phyloP scores from a whole-genome alignment of 2,888 invertebrate species.

The Chrysotoxum bicinctum region DNA sequence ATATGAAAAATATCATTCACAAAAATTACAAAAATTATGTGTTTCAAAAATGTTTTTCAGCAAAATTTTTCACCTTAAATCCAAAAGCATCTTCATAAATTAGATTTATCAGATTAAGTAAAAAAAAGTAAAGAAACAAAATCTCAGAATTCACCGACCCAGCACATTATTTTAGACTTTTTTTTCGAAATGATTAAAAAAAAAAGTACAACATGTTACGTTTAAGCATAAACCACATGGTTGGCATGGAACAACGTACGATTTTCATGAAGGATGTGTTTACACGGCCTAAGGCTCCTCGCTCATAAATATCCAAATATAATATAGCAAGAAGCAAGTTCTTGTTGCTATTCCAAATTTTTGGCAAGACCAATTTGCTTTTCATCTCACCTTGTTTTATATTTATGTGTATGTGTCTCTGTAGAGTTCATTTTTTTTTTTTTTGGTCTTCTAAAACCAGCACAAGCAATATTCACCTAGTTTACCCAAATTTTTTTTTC shows the following conservation, averaged over 20 bases:
- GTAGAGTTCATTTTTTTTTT: neutral
- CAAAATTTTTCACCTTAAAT: too few species aligned
- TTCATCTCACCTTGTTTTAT: constrained; percentile 5
- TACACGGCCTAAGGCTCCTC: neutral
- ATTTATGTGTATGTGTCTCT: neutral
- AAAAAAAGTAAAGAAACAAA: too few species aligned
- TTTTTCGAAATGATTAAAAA: too few species aligned
- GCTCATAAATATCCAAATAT: neutral
- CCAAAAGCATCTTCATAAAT: too few species aligned
- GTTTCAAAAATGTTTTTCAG: too few species aligned
- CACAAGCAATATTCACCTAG: constrained; percentile 49
- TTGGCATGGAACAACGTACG: neutral
- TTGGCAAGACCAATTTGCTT: neutral
- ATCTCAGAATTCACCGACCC: too few species aligned
- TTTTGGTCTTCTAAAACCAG: neutral
- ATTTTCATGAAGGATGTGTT: constrained; percentile 8
- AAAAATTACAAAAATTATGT: too few species aligned
- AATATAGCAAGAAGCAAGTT: constrained; percentile 39
- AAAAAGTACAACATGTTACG: neutral
- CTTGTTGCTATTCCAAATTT: constrained; percentile 24
- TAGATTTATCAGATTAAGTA: too few species aligned
- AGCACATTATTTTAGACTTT: too few species aligned
- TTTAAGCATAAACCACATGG: neutral
- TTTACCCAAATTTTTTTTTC: constrained; percentile 27
- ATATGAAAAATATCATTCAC: too few species aligned